Base-by-base conservation (phyloP, 2,113 vertebrate species). In the Aldabrachelys gigantea region DNA sequence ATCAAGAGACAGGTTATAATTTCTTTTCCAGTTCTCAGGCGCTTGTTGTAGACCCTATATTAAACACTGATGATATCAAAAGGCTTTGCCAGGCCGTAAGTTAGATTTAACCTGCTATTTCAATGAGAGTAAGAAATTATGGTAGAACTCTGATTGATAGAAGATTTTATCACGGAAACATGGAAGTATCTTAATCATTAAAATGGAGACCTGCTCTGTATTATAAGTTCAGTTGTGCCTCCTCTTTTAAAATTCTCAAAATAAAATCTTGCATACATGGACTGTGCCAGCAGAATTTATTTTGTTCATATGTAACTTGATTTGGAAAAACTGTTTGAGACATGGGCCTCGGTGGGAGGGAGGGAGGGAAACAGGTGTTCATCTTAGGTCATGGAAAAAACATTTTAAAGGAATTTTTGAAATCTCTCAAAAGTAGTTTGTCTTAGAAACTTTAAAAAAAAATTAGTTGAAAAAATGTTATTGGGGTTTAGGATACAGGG, bases 321-420 rank as follows among this genome's bases (percentile, higher is more conserved):
- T 97, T 93, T 91, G 44, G 24, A 90, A 96, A 91, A 92, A 47
- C 38, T 91, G 31, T 75, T 96, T 94, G 53, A 82, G 38, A 53
- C 16, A 91, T 44, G 85, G 5, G 16, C 7, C 22, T 91, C 79
- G 81, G 44, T 7, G 88, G 53, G 52, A 4, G 52, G 47, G 47
- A 47, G 47, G 47, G 47, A 49, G 47, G 47, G 47, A 49, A 65
- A 72, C 35, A 65, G 62, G 54, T 88, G 47, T 31, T 94, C 19
- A 89, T 81, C 53, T 92, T 57, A 38, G 21, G 52, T 90, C 44
- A 92, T 22, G 65, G 9, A 38, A 38, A 69, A 87, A 85, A 91
- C 86, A 82, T 94, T 38, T 6, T 72, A 78, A 53, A 52, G 90
- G 90, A 78, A 14, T 56, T 85, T 83, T 85, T 78, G 49, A 19